phyloP scores from a whole-genome alignment of 2,113 vertebrate genomes.

The Megaceryle torquata region DNA sequence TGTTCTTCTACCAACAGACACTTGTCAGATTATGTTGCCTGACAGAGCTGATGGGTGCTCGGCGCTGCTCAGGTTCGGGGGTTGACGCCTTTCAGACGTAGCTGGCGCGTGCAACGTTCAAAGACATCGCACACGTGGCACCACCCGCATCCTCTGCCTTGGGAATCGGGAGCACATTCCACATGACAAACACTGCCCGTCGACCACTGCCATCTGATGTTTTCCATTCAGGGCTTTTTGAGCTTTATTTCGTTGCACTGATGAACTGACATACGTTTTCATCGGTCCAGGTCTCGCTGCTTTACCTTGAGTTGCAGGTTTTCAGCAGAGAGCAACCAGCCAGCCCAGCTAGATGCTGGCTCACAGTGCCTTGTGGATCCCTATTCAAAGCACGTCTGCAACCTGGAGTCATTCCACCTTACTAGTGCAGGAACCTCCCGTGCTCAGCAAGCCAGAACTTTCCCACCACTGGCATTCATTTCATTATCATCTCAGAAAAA shows the following conservation, averaged over 20 bases:
- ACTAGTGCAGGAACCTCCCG: background rate
- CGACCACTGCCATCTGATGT: background rate
- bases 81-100: conserved; percentile 32
- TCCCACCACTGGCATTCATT: background rate
- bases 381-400: background rate
- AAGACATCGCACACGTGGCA: background rate
- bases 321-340: background rate
- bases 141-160: background rate
- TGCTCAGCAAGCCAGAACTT: background rate
- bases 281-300: background rate
- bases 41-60: background rate
- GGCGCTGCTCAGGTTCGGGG: background rate
- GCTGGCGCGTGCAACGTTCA: background rate
- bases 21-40: conserved; percentile 3
- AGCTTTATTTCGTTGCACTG: background rate
- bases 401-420: background rate
- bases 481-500: background rate
- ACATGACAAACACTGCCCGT: background rate
- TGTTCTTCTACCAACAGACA: conserved; percentile 5
- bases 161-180: background rate
- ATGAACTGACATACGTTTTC: background rate
- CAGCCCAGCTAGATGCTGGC: background rate
- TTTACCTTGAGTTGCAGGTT: background rate
- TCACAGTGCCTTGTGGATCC: background rate
- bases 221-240: background rate